Base-by-base conservation (phyloP, 1,140 invertebrate genomes). In the Lordiphosa collinella region DNA sequence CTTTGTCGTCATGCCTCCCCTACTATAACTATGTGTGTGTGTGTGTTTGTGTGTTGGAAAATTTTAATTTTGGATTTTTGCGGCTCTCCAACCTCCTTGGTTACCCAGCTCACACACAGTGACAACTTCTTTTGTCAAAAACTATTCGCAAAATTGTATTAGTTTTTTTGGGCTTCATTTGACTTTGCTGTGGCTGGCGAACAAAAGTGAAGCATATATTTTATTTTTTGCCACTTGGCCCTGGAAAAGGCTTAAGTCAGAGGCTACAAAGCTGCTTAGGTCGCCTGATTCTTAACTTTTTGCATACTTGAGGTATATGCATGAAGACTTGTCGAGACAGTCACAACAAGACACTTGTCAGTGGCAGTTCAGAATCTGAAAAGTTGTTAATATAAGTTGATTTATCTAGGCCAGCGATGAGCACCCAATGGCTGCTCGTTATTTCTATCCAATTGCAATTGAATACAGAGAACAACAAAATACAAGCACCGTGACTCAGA, bases 51-150 rank as follows among this genome's bases (percentile, higher is more conserved):
- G 35, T 68, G 55, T 34, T 48, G 63, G 51, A 54, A 64, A 63
- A 73, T 79, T 80, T 59, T 79, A 79, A 80, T 79, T 80, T 80
- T 74, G 64, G 49, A 80, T 60, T 79, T 78, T 64, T 72, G 65
- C 49, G 66, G 63, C 53, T 34, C 57, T 18, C 51, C 12, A 16
- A 16, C 37, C 13, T 13, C 37, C 16, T 40, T 40, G 22, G 22
- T 58, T 31, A 11, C 58, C 31, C 60, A 34, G 41, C 53, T 58
- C 38, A 29, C 29, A 29, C 29, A 73, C 74, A 64, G 75, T 80
- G 74, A 79, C 75, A 79, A 80, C 55, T 74, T 52, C 74, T 74
- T 80, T 80, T 69, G 75, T 74, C 44, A 35, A 54, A 65, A 74
- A 70, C 51, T 74, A 56, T 47, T 62, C 66, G 46, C 41, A 56